Evolutionary conservation across 2,113 vertebrate genomes (phyloP).

Genomic region (Natator depressus): DNA sequence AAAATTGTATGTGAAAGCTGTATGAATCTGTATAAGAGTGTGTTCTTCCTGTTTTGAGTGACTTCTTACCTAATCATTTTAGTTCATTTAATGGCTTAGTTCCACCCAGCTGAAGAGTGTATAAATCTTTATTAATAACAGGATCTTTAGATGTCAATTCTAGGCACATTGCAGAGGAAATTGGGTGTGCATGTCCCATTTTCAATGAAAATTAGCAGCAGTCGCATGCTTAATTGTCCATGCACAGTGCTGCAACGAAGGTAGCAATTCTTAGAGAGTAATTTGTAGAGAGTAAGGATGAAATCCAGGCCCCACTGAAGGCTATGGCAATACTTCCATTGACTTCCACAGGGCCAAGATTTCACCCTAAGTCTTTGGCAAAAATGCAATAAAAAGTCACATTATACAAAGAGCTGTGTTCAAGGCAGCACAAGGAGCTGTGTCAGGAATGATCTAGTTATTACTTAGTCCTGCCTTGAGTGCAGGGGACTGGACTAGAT

Average conservation of each 20-base stretch:
- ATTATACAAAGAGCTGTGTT: not conserved
- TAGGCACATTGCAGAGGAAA: not conserved
- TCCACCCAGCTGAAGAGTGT: not conserved
- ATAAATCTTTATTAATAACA: not conserved
- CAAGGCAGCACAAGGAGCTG: not conserved
- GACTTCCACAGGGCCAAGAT: not conserved
- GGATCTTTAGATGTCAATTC: not conserved
- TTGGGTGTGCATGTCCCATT: not conserved
- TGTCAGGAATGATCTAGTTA: not conserved
- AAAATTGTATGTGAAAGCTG: not conserved
- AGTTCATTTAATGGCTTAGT: not conserved
- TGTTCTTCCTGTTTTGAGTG: not conserved
- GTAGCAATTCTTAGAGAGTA: not conserved
- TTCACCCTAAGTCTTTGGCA: not conserved
- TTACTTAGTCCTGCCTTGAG: not conserved
- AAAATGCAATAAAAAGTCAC: not conserved
- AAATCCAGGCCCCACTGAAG: not conserved
- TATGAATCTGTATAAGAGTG: not conserved
- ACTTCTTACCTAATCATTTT: not conserved
- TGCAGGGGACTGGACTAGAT: not conserved
- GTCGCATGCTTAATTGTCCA: not conserved
- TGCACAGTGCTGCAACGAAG: not conserved
- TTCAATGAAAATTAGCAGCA: not conserved
- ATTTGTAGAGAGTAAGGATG: not conserved
- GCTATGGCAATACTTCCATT: not conserved